phyloP scores from a whole-genome alignment of 2,888 invertebrate species.

The Brachynemurus nebulosus region DNA sequence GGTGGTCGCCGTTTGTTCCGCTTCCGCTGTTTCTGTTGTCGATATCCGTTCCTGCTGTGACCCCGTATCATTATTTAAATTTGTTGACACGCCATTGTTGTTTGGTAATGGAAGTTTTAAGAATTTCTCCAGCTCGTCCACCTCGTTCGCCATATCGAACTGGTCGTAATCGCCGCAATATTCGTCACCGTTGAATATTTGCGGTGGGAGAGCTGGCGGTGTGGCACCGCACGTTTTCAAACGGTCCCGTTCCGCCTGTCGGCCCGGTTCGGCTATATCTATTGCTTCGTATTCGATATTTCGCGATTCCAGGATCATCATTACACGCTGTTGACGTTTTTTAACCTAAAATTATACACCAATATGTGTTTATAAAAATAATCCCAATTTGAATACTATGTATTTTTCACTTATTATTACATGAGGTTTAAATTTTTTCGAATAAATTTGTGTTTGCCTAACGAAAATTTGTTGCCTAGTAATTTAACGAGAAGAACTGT shows the following conservation, averaged over 20 bases:
- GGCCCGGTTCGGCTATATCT: slow-evolving; percentile 90
- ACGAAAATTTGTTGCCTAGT: no score
- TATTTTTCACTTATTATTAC: no score
- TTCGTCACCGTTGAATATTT: slow-evolving; percentile 82
- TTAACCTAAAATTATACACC: slow-evolving; percentile 57
- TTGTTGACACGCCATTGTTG: background rate
- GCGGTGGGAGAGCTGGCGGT: slow-evolving; percentile 73
- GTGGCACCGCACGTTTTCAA: slow-evolving; percentile 76
- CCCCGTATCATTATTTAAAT: background rate
- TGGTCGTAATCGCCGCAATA: slow-evolving; percentile 93
- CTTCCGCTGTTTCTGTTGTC: no score
- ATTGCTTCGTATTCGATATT: slow-evolving; percentile 77
- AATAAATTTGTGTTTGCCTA: no score
- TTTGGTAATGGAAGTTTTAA: slow-evolving; percentile 41
- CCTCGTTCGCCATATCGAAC: slow-evolving; percentile 84
- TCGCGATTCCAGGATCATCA: slow-evolving; percentile 88
- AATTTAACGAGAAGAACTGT: no score
- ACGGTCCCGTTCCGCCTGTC: slow-evolving; percentile 74
- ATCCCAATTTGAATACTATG: background rate
- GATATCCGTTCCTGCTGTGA: background rate
- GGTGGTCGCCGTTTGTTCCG: no score
- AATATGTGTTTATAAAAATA: background rate
- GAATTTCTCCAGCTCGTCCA: slow-evolving; percentile 78
- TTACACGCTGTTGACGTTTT: slow-evolving; percentile 86
- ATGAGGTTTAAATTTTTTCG: no score